Base-by-base conservation (phyloP, 2,113 vertebrate genomes). In the Dissostichus mawsoni region DNA sequence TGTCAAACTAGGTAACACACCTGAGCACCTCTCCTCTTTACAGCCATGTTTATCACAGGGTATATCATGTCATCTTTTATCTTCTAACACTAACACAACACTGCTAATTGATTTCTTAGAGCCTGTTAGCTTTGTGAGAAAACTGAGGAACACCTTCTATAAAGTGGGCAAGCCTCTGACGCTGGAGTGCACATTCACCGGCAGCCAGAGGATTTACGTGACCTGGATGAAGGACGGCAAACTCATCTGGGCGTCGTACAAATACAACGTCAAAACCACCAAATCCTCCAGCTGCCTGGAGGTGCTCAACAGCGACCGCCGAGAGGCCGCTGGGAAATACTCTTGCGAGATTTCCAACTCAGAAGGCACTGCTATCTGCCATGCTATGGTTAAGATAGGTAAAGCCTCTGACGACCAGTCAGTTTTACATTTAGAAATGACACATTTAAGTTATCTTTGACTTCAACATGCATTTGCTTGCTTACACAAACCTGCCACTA, bases 141-240 rank as follows among this genome's bases (percentile, higher is more conserved):
- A 96, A 74, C 64, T 78, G 50, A 68, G 33, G 57, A 68, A 83
- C 76, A 64, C n/a, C 70, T 64, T 14, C 44, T 83, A 74, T 74
- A 78, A 78, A 65, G 14, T 74, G 0, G 70, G 76, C 20, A 51
- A 33, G 9, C 85, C 80, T 47, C 14, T 92, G 66, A 81, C 61
- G 8, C 78, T 92, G 47, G 77, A 91, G 72, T 83, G 82, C 64
- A 78, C 63, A 4, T 91, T 87, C 58, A 82, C 95, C 0, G 96
- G 97, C 78, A 97, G 95, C 79, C 96, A 96, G 59, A 96, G 95
- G 79, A 90, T 97, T 55, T 92, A 90, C 50, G 88, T 95, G 74
- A 90, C 89, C 73, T 97, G 97, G 97, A 95, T 94, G 81, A 96
- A 96, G 87, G 96, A 98, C 88, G 96, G 96, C 11, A 85, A 95